Evolutionary conservation across 2,797 vertebrate species (phyloP).

Genomic region (Phalloptychus januarius): DNA sequence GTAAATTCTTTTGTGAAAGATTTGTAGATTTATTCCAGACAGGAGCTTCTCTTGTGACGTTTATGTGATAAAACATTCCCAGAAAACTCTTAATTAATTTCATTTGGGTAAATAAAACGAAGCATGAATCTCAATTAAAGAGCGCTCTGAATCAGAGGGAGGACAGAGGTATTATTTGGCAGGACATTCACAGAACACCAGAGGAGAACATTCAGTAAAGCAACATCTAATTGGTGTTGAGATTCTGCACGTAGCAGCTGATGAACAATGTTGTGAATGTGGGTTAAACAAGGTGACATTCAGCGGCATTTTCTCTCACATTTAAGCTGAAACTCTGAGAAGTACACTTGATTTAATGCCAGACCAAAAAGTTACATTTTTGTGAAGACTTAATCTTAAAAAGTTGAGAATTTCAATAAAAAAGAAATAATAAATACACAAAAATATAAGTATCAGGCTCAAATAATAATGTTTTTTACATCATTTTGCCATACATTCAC

Average conservation of each 20-base stretch:
- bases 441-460: not conserved
- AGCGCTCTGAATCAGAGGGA: slow-evolving; percentile 15
- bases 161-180: slow-evolving; percentile 39
- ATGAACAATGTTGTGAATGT: slow-evolving; percentile 7
- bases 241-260: slow-evolving; percentile 37
- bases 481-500: not conserved
- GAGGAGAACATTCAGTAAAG: slow-evolving; percentile 32
- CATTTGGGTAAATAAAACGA: slow-evolving; percentile 6
- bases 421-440: not conserved
- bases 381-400: not conserved
- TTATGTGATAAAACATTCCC: slow-evolving; percentile 15
- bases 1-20: not conserved
- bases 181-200: slow-evolving; percentile 24
- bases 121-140: slow-evolving; percentile 26
- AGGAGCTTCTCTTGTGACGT: slow-evolving; percentile 1
- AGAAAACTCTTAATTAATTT: not conserved
- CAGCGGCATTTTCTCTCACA: not conserved
- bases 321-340: not conserved
- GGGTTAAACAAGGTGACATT: not conserved
- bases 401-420: not conserved
- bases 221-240: slow-evolving; percentile 38
- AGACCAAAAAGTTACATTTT: not conserved
- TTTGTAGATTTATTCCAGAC: not conserved
- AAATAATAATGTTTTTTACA: not conserved
- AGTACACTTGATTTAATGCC: not conserved